Evolutionary conservation across 2,113 vertebrate genomes (phyloP).

Genomic region (Hyperoodon ampullatus): DNA sequence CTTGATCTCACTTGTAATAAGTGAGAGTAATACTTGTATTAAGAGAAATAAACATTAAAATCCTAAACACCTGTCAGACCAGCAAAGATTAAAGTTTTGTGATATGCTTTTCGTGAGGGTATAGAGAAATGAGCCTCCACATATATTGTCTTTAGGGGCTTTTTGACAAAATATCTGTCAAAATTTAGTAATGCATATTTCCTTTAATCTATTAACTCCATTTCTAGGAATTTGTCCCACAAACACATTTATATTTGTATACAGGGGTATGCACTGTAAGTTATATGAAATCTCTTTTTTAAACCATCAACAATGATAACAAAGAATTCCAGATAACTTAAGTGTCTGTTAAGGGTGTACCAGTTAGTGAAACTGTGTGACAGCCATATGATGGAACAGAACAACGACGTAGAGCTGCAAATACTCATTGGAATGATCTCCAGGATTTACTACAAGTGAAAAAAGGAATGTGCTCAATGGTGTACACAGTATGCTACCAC

Average conservation of each 20-base stretch:
- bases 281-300: neutral
- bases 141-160: neutral
- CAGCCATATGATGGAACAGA: neutral
- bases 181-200: constrained; percentile 21
- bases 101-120: neutral
- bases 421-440: neutral
- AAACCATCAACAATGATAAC: neutral
- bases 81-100: neutral
- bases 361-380: neutral
- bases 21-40: neutral
- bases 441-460: neutral
- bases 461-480: neutral
- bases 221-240: neutral
- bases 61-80: neutral
- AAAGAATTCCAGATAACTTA: neutral
- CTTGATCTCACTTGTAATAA: neutral
- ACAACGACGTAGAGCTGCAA: neutral
- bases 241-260: neutral
- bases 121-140: neutral
- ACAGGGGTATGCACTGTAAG: neutral
- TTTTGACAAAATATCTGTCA: constrained; percentile 11
- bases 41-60: neutral
- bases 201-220: neutral
- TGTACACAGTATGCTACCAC: neutral
- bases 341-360: neutral